A percentile compares a stretch with the other conserved stretches of the same genome.
phyloP scores from a whole-genome alignment of 1,140 invertebrate species.

The Drosophila lini region DNA sequence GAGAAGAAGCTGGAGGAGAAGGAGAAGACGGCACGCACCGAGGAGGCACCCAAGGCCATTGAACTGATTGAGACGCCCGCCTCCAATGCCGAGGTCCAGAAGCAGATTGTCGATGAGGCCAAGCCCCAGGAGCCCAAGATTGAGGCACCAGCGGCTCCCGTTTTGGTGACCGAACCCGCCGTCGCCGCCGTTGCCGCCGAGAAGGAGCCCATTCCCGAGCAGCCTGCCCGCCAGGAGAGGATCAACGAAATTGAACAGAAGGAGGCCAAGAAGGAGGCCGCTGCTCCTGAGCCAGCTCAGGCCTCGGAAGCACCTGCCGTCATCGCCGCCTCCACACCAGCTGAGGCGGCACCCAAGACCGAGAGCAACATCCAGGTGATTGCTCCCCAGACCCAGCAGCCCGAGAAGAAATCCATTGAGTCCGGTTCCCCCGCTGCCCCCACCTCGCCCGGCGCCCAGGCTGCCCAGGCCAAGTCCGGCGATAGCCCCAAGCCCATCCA shows the following conservation, averaged over 20 bases:
- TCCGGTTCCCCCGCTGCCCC: neutral
- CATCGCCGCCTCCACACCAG: conserved; percentile 11
- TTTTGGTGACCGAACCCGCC: conserved; percentile 1
- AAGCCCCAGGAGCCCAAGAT: conserved; percentile 48
- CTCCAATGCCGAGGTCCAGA: conserved; percentile 46
- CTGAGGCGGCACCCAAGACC: conserved; percentile 19
- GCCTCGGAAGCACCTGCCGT: conserved; percentile 18
- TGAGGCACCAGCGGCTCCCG: conserved; percentile 20
- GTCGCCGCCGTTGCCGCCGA: conserved; percentile 9
- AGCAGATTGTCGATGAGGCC: conserved; percentile 60
- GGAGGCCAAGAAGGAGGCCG: conserved; percentile 35
- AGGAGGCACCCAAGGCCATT: conserved; percentile 60
- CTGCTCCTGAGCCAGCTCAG: conserved; percentile 11
- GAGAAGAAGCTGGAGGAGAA: conserved; percentile 59
- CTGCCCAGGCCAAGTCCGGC: conserved; percentile 48
- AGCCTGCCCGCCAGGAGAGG: conserved; percentile 64
- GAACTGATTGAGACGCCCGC: conserved; percentile 48
- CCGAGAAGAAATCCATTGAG: conserved; percentile 48
- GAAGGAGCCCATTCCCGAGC: conserved; percentile 30
- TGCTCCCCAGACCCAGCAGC: conserved; percentile 23
- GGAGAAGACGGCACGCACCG: conserved; percentile 61
- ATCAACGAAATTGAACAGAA: conserved; percentile 61
- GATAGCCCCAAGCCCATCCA: conserved; percentile 27
- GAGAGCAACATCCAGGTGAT: conserved; percentile 59
- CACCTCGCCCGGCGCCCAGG: conserved; percentile 33